Conservation (phyloP, 2,113 vertebrate species). For the Orientallactaga bullata region DNA sequence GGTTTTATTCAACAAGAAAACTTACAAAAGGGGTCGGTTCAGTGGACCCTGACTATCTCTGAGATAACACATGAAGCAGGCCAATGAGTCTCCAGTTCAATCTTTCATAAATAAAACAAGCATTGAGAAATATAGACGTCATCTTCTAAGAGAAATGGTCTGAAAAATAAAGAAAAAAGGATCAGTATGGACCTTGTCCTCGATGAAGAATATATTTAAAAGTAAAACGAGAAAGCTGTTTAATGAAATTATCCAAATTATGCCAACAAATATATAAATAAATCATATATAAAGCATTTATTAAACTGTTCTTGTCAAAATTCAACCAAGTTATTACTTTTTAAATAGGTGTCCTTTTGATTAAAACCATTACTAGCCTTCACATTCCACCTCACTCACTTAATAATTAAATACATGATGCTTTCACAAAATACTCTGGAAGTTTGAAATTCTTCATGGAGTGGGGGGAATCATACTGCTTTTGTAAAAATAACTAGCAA, state of each 20-base stretch:
- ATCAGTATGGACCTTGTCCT: conserved; percentile 26
- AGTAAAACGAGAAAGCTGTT: conserved; percentile 28
- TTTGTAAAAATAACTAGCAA: conserved; percentile 44
- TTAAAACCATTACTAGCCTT: conserved; percentile 47
- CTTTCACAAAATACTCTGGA: background rate
- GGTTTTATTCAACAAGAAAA: conserved; percentile 52
- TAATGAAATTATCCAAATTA: conserved; percentile 38
- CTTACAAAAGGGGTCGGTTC: background rate
- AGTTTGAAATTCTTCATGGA: conserved; percentile 14
- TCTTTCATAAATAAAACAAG: conserved; percentile 20
- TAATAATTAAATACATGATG: background rate
- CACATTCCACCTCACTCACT: conserved; percentile 22
- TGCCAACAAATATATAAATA: conserved; percentile 6
- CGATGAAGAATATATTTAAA: background rate
- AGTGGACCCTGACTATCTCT: conserved; percentile 23
- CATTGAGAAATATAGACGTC: background rate
- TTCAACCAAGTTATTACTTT: background rate
- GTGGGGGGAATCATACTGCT: background rate
- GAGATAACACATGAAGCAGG: background rate
- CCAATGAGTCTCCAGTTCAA: conserved; percentile 20
- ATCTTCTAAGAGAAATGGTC: conserved; percentile 79
- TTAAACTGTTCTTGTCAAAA: conserved; percentile 38
- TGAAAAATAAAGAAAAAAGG: conserved; percentile 61
- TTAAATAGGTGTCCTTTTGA: conserved; percentile 25
- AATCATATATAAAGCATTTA: background rate